Evolutionary conservation across 2,888 invertebrate genomes (phyloP).

Genomic region (Endomychus coccineus): DNA sequence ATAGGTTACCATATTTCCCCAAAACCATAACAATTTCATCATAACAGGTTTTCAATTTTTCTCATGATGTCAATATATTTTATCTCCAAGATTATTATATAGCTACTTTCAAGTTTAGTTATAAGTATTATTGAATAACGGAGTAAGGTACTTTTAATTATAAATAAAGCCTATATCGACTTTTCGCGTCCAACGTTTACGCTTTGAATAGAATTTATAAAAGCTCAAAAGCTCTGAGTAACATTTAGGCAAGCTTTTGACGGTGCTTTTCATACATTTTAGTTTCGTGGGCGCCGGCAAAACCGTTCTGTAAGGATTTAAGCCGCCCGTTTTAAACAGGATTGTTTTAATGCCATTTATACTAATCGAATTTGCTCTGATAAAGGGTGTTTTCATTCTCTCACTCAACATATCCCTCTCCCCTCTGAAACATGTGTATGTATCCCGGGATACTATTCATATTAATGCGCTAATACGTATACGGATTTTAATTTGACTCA

Average conservation of each 20-base stretch:
- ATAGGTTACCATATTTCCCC: too few species aligned
- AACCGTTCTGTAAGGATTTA: slow-evolving; percentile 29
- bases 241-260: slow-evolving; percentile 19
- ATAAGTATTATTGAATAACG: too few species aligned
- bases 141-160: too few species aligned
- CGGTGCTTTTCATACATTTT: slow-evolving; percentile 28
- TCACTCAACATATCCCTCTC: slow-evolving; percentile 8
- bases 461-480: slow-evolving; percentile 30
- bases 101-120: too few species aligned
- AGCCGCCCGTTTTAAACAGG: slow-evolving; percentile 45
- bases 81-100: too few species aligned
- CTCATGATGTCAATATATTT: too few species aligned
- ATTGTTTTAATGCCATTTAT: slow-evolving; percentile 55
- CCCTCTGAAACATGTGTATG: background rate
- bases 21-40: too few species aligned
- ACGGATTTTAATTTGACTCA: slow-evolving; percentile 39
- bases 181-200: too few species aligned
- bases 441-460: background rate
- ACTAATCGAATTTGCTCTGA: slow-evolving; percentile 51
- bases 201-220: too few species aligned
- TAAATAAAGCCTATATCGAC: too few species aligned
- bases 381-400: slow-evolving; percentile 32
- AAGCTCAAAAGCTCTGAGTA: too few species aligned
- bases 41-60: too few species aligned
- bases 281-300: slow-evolving; percentile 23